Evolutionary conservation across 2,797 vertebrate genomes (phyloP), one percentile per base, ranked within the genome.

Genomic region (Hozukius guyotensis): DNA sequence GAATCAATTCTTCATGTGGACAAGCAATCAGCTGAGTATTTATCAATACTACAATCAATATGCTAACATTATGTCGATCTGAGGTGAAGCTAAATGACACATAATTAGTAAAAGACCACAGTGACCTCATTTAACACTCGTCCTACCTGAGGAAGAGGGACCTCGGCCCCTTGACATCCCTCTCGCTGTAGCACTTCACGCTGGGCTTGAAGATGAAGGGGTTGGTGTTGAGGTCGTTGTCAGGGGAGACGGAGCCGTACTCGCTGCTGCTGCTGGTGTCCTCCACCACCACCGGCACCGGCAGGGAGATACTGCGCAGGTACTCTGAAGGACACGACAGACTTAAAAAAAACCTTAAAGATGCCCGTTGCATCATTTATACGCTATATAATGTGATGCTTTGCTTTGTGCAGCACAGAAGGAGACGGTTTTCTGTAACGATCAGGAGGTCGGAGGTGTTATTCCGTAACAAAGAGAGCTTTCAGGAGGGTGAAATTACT

Each of bases 261-360:
- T 99, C 99, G 31, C 98, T 99, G 95, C 98, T 99, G 94, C 99
- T 99, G 81, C 96, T 97, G 32, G 98, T 98, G 90, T 99, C 99
- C 92, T 99, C 99, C 56, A 99, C 97, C 89, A 99, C 96, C 81
- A 99, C 98, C 0, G 99, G 98, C 11, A 99, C 98, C 0, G 99
- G 99, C 85, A 99, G 93, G 42, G 98, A 99, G 88, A 99, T 97
- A 68, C 98, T 99, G 82, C 99, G 96, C 16, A 99, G 95, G 79
- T 99, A 99, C 73, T 99, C 99, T 98, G 87, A 49, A 72, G 56
- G 57, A 72, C 61, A 80, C n/a, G 42, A 32, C 9, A 1, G 55
- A 64, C 8, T 0, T 12, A 32, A 52, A 11, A 11, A 13, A 64
- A 32, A 25, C 32, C 14, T 8, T 25, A 5, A 18, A 22, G 31